Conservation (phyloP, 2,113 vertebrate species). For the Mormyrus iriodes region DNA sequence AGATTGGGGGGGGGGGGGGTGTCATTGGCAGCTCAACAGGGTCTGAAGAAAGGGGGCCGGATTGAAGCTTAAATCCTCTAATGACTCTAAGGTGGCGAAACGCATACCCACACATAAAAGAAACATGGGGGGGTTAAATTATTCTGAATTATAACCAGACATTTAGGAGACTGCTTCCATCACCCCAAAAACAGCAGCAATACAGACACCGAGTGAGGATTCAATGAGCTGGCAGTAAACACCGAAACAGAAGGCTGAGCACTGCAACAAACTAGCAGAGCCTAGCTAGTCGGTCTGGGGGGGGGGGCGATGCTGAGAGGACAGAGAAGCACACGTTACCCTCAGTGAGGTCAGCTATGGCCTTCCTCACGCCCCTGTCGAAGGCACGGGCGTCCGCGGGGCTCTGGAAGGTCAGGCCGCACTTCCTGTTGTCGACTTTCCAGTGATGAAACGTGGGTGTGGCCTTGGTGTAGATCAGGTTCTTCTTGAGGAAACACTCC, state of each 20-base stretch:
- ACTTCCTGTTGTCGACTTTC: constrained; percentile 90
- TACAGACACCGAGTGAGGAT: not conserved
- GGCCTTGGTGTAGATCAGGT: constrained; percentile 92
- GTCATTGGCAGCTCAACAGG: not conserved
- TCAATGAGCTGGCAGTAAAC: not conserved
- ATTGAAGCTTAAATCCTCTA: constrained; percentile 6
- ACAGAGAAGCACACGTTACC: constrained; percentile 53
- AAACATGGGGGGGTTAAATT: not conserved
- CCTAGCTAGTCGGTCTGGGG: not conserved
- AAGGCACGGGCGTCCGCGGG: constrained; percentile 88
- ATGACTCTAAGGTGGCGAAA: constrained; percentile 1
- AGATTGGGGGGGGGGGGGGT: not conserved
- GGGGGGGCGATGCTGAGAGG: not conserved
- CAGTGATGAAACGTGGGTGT: constrained; percentile 97
- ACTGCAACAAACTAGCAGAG: not conserved
- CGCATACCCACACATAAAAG: not conserved
- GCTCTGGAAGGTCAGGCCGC: constrained; percentile 91
- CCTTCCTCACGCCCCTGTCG: constrained; percentile 89
- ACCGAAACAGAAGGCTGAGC: not conserved
- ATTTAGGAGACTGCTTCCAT: not conserved
- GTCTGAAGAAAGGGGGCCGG: not conserved
- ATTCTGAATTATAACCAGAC: not conserved
- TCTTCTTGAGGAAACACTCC: constrained; percentile 90
- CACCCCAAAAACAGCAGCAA: not conserved
- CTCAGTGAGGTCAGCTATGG: constrained; percentile 94